A percentile compares a stretch with the other conserved stretches of the same genome.
Evolutionary conservation across 2,797 vertebrate species (phyloP).

Genomic region (Novumbra hubbsi): DNA sequence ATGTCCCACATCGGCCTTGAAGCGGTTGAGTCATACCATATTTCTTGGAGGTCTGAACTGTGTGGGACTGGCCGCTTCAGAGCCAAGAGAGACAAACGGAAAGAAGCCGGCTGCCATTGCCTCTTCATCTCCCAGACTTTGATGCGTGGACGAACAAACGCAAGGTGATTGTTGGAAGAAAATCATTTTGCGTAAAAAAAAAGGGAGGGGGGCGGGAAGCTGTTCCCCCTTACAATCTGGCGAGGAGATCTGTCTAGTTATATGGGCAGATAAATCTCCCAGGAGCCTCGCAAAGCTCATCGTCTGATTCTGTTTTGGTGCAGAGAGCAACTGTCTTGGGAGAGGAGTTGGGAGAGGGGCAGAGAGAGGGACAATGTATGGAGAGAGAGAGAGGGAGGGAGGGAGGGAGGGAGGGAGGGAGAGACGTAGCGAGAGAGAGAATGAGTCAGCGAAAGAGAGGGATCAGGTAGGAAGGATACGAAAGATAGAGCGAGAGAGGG

Average conservation of each 20-base stretch:
- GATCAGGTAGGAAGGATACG: background rate
- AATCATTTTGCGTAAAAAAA: constrained; percentile 29
- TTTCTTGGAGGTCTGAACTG: background rate
- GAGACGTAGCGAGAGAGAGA: background rate
- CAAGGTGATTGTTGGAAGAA: constrained; percentile 33
- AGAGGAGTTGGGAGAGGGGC: background rate
- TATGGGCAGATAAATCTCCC: constrained; percentile 56
- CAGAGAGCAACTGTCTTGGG: constrained; percentile 23
- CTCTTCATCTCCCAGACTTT: constrained; percentile 62
- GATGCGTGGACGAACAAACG: constrained; percentile 64
- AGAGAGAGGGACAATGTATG: background rate
- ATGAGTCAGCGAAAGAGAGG: background rate
- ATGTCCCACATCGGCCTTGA: background rate
- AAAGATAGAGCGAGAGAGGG: background rate
- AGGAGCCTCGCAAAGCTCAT: constrained; percentile 40
- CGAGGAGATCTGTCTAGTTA: constrained; percentile 61
- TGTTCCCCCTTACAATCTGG: constrained; percentile 61
- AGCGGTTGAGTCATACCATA: constrained; percentile 14
- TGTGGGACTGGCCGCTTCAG: background rate
- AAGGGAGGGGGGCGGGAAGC: constrained; percentile 43
- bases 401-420: background rate
- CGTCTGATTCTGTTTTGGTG: constrained; percentile 45
- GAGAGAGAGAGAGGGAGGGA: background rate
- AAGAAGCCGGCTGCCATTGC: constrained; percentile 47
- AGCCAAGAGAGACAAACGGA: background rate